A percentile compares a stretch with the other conserved stretches of the same genome.
phyloP scores from a whole-genome alignment of 1,140 invertebrate species.

The Drosophila micromelanica region DNA sequence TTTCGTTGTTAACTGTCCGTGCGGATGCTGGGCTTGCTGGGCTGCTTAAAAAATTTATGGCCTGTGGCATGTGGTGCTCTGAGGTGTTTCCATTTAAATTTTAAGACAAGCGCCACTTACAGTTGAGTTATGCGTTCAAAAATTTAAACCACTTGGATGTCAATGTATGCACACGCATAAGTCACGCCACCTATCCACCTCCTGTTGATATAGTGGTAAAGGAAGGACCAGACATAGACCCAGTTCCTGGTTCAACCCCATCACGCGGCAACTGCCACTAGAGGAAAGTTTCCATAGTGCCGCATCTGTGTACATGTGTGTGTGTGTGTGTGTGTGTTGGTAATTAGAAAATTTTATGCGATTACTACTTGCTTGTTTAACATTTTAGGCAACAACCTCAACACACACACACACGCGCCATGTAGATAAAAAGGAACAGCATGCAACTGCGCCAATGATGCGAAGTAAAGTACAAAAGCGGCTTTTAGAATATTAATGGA shows the following conservation, averaged over 20 bases:
- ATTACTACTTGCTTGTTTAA: conserved; percentile 63
- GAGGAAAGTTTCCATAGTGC: conserved; percentile 24
- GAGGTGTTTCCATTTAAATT: conserved; percentile 74
- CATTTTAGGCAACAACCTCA: conserved; percentile 33
- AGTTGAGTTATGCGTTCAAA: conserved; percentile 63
- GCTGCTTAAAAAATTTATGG: conserved; percentile 64
- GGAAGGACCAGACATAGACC: not conserved
- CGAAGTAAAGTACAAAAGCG: conserved; percentile 78
- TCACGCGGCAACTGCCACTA: not conserved
- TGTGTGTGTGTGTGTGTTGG: conserved; percentile 36
- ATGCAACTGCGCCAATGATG: conserved; percentile 65
- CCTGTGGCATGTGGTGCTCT: conserved; percentile 55
- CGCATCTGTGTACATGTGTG: not conserved
- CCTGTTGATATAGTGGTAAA: not conserved
- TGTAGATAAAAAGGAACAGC: conserved; percentile 51
- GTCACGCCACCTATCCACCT: conserved; percentile 2
- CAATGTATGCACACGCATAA: conserved; percentile 20
- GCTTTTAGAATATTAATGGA: conserved; percentile 84
- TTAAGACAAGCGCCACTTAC: conserved; percentile 55
- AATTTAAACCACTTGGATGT: conserved; percentile 62
- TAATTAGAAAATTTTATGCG: conserved; percentile 83
- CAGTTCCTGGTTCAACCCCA: not conserved
- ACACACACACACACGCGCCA: conserved; percentile 9
- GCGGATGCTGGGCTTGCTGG: conserved; percentile 19
- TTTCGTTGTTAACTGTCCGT: conserved; percentile 20